Evolutionary conservation across 2,797 vertebrate genomes (phyloP).

Genomic region (Pogoniulus pusillus): DNA sequence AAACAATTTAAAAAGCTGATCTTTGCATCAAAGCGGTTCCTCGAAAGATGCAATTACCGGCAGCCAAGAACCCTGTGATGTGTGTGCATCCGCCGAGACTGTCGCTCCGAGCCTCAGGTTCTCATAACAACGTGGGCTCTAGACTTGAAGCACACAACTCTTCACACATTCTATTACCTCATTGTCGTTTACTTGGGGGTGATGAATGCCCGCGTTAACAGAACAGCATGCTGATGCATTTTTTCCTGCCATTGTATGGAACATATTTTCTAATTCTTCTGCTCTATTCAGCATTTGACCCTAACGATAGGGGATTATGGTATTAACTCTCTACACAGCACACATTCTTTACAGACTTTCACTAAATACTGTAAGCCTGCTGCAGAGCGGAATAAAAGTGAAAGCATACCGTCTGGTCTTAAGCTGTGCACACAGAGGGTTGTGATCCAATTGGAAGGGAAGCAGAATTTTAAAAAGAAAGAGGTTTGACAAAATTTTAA

Average conservation of each 20-base stretch:
- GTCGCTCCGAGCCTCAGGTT: slow-evolving; percentile 7
- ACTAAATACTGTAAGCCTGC: slow-evolving; percentile 89
- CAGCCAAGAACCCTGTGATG: neutral
- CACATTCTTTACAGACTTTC: slow-evolving; percentile 88
- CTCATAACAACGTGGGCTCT: neutral
- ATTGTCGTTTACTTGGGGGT: slow-evolving; percentile 59
- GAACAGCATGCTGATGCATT: slow-evolving; percentile 78
- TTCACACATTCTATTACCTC: slow-evolving; percentile 66
- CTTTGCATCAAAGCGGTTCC: slow-evolving; percentile 40
- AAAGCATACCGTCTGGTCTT: slow-evolving; percentile 87
- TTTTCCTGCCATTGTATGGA: slow-evolving; percentile 81
- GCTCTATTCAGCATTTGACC: slow-evolving; percentile 86
- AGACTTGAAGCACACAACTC: slow-evolving; percentile 58
- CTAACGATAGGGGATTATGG: slow-evolving; percentile 87
- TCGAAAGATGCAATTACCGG: slow-evolving; percentile 18
- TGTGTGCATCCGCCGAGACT: neutral
- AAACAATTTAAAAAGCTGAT: slow-evolving; percentile 48
- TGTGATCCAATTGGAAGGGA: slow-evolving; percentile 87
- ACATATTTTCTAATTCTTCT: slow-evolving; percentile 84
- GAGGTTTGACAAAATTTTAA: slow-evolving; percentile 91
- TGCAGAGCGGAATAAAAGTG: slow-evolving; percentile 84
- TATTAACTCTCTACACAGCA: slow-evolving; percentile 86
- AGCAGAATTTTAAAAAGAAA: slow-evolving; percentile 88
- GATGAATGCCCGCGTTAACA: slow-evolving; percentile 70
- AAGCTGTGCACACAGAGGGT: slow-evolving; percentile 86